Conservation (phyloP, 2,113 vertebrate genomes). For the Ranitomeya variabilis region DNA sequence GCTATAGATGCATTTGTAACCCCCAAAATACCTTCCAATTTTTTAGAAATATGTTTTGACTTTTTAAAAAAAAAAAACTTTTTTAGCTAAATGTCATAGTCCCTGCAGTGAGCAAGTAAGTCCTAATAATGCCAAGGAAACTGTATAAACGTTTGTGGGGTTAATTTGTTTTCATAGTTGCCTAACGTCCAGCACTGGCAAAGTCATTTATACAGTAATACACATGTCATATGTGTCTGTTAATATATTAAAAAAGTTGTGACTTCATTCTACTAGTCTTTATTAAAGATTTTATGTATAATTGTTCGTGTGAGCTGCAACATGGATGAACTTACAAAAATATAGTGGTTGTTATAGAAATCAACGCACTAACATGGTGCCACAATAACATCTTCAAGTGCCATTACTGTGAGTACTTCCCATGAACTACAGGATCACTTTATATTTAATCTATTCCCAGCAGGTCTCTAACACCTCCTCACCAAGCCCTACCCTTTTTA, state of each 20-base stretch:
- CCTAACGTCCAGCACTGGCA: conserved; percentile 43
- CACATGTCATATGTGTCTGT: conserved; percentile 53
- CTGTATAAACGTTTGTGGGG: conserved; percentile 24
- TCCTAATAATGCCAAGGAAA: conserved; percentile 48
- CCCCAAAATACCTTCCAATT: background rate
- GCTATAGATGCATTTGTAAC: conserved; percentile 16
- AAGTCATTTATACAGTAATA: conserved; percentile 51
- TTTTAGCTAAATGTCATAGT: conserved; percentile 12
- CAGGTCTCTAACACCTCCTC: too few species aligned
- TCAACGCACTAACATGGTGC: background rate
- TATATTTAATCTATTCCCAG: too few species aligned
- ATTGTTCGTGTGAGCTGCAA: background rate
- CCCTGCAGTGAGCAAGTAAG: conserved; percentile 23
- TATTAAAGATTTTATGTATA: background rate
- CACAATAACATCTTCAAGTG: too few species aligned
- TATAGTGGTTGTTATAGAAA: background rate
- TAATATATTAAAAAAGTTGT: conserved; percentile 57
- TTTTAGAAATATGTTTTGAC: conserved; percentile 33
- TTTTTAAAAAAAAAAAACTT: background rate
- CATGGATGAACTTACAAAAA: background rate
- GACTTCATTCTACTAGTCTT: background rate
- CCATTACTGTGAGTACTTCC: too few species aligned
- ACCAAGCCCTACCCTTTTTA: too few species aligned
- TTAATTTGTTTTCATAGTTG: conserved; percentile 10
- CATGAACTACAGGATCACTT: too few species aligned